These are phyloP conservation scores for Rotaria macrura DNA, from an alignment of 2,888 invertebrate species.

Conservation along the genomic window DNA sequence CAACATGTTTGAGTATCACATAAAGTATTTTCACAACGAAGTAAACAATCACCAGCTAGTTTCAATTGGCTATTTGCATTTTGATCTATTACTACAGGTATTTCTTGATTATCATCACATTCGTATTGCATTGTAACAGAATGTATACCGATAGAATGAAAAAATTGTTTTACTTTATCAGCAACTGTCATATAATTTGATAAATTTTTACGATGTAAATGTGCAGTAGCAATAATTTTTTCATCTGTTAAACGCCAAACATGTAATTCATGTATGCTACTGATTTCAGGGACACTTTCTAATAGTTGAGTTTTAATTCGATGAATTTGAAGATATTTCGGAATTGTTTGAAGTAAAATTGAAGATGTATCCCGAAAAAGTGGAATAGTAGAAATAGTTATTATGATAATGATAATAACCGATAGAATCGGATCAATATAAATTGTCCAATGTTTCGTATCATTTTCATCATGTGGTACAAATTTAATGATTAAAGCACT, in stretches of 20 bases:
- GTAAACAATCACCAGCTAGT: not conserved
- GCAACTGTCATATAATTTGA: slow-evolving; percentile 88
- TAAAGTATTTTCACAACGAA: not conserved
- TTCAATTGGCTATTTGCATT: not conserved
- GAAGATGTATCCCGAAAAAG: slow-evolving; percentile 76
- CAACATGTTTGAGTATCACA: slow-evolving; percentile 18
- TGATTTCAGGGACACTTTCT: slow-evolving; percentile 68
- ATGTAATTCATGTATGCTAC: slow-evolving; percentile 92
- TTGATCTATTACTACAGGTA: not conserved
- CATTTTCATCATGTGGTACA: not conserved
- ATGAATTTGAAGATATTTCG: slow-evolving; percentile 80
- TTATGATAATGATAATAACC: slow-evolving; percentile 60
- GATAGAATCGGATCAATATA: slow-evolving; percentile 52
- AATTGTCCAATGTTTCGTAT: slow-evolving; percentile 18
- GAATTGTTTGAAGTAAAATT: slow-evolving; percentile 91
- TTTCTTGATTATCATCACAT: slow-evolving; percentile 34
- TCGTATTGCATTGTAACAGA: slow-evolving; percentile 79
- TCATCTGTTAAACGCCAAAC: slow-evolving; percentile 96
- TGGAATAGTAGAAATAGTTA: slow-evolving; percentile 50
- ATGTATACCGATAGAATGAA: slow-evolving; percentile 94
- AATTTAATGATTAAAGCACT: slow-evolving; percentile 58
- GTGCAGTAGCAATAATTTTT: slow-evolving; percentile 91
- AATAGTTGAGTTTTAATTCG: slow-evolving; percentile 71
- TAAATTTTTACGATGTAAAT: slow-evolving; percentile 82
- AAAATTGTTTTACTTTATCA: slow-evolving; percentile 86